phyloP scores from a whole-genome alignment of 2,888 invertebrate genomes.

The Charanyca ferruginea region DNA sequence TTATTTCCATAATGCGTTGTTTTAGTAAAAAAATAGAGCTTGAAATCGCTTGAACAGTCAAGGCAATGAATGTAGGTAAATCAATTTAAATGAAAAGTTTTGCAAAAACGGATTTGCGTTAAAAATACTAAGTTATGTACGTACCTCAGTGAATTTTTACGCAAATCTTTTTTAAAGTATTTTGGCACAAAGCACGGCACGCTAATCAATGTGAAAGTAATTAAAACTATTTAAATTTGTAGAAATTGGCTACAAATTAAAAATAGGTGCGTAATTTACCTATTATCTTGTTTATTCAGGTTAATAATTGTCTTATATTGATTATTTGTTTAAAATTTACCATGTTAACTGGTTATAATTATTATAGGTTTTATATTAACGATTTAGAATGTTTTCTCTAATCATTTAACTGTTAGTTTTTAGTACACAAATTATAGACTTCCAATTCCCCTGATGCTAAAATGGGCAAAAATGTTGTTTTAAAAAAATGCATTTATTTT shows the following conservation, averaged over 20 bases:
- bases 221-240: conserved; percentile 34
- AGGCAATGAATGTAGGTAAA: conserved; percentile 6
- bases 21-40: not conserved
- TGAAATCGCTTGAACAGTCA: conserved; percentile 15
- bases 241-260: conserved; percentile 44
- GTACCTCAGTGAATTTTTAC: not conserved
- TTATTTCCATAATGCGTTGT: not conserved
- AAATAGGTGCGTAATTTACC: conserved; percentile 26
- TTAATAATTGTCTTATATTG: conserved; percentile 33
- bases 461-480: conserved; percentile 52
- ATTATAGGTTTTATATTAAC: conserved; percentile 51
- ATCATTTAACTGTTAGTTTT: conserved; percentile 50
- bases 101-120: conserved; percentile 9
- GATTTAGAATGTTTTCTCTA: conserved; percentile 42
- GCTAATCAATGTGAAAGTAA: conserved; percentile 15
- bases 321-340: conserved; percentile 50
- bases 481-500: conserved; percentile 62
- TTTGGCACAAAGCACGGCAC: conserved; percentile 56
- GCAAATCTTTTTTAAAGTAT: conserved; percentile 29
- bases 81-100: conserved; percentile 2
- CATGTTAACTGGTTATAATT: conserved; percentile 59
- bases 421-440: conserved; percentile 44
- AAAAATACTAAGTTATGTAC: not conserved
- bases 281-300: conserved; percentile 37
- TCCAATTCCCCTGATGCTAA: conserved; percentile 54